Conservation (phyloP, 2,888 invertebrate genomes). For the Dusona sp. region DNA sequence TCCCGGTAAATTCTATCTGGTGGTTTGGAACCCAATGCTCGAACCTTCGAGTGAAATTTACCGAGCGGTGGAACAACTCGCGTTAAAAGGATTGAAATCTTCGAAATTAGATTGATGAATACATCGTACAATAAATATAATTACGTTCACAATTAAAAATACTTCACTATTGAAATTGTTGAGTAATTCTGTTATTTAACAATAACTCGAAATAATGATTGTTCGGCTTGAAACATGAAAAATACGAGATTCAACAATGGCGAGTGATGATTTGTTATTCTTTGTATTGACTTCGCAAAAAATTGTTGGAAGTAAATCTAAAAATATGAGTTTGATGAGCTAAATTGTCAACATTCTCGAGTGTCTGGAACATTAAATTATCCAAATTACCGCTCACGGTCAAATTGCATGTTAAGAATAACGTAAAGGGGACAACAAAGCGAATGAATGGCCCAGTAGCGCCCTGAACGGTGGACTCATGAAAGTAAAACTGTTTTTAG, state of each 20-base stretch:
- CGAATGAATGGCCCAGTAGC: background rate
- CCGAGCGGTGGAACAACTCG: no score
- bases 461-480: background rate
- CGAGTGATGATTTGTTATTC: background rate
- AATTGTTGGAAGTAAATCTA: background rate
- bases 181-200: background rate
- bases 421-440: background rate
- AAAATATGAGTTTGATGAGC: background rate
- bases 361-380: background rate
- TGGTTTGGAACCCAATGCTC: no score
- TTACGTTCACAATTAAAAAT: no score
- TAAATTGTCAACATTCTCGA: background rate
- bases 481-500: background rate
- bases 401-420: constrained; percentile 2
- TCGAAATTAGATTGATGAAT: no score
- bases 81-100: no score
- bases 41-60: no score
- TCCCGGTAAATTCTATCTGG: no score
- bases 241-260: no score
- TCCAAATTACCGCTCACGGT: background rate
- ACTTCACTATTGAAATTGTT: background rate
- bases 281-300: background rate
- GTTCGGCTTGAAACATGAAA: no score
- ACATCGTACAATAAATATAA: no score
- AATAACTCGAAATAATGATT: background rate